Evolutionary conservation across 2,797 vertebrate genomes (phyloP).

Genomic region (Parauchenoglanis ngamensis): DNA sequence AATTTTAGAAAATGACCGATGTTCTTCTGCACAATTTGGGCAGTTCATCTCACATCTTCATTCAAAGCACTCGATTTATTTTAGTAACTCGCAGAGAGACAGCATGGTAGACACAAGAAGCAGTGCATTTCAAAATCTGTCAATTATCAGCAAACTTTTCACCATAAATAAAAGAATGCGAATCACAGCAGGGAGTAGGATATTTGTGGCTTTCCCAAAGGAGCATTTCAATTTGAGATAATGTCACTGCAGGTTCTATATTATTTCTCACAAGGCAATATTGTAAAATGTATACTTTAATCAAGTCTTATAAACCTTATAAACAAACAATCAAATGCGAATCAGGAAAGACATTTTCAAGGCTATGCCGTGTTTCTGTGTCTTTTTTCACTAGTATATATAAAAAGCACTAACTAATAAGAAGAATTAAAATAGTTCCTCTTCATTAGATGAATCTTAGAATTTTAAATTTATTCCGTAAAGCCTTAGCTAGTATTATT

Average conservation of each 20-base stretch:
- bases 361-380: not conserved
- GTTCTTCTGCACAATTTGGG: slow-evolving; percentile 17
- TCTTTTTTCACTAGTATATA: not conserved
- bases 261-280: not conserved
- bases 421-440: not conserved
- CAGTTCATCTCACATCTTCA: slow-evolving; percentile 16
- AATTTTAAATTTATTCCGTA: not conserved
- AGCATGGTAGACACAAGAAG: not conserved
- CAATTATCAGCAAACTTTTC: slow-evolving; percentile 32
- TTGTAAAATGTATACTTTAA: not conserved
- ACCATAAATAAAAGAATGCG: slow-evolving; percentile 15
- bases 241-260: not conserved
- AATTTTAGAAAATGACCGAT: not conserved
- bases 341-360: not conserved
- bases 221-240: slow-evolving; percentile 17
- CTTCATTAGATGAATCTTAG: not conserved
- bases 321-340: not conserved
- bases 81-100: slow-evolving; percentile 6
- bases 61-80: slow-evolving; percentile 27
- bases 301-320: slow-evolving; percentile 9
- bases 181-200: not conserved
- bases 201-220: slow-evolving; percentile 18
- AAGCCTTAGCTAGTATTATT: not conserved
- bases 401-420: not conserved
- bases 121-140: slow-evolving; percentile 6